Conservation (phyloP, 2,888 invertebrate genomes). For the Eledona agricola region DNA sequence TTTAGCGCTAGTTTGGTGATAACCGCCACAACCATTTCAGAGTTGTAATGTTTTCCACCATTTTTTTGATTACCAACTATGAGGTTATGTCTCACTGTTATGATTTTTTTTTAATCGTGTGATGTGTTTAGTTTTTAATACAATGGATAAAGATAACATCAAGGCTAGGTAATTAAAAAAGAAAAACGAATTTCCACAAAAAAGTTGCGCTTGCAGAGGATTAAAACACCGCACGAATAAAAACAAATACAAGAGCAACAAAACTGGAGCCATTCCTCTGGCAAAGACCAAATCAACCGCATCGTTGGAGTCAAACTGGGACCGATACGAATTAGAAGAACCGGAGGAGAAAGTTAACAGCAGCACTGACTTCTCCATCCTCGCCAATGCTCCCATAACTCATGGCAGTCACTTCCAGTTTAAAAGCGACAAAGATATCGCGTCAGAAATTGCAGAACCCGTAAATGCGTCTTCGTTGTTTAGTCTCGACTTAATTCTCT, state of each 20-base stretch:
- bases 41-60: no score
- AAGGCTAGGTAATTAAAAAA: slow-evolving; percentile 15
- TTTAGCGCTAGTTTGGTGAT: no score
- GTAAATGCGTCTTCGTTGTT: slow-evolving; percentile 15
- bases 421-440: slow-evolving; percentile 32
- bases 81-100: slow-evolving; percentile 14
- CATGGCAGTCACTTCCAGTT: slow-evolving; percentile 40
- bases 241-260: slow-evolving; percentile 31
- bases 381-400: slow-evolving; percentile 36
- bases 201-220: slow-evolving; percentile 17
- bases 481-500: slow-evolving; percentile 32
- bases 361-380: slow-evolving; percentile 35
- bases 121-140: no score
- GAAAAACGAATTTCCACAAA: no score
- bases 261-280: slow-evolving; percentile 18
- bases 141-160: slow-evolving; percentile 8
- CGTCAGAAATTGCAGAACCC: slow-evolving; percentile 16
- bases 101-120: no score
- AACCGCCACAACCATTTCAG: no score
- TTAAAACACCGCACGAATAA: slow-evolving; percentile 32
- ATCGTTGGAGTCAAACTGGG: slow-evolving; percentile 35
- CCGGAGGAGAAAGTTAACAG: slow-evolving; percentile 14
- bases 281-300: slow-evolving; percentile 20
- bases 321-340: slow-evolving; percentile 34
- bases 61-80: no score